Base-by-base conservation (phyloP, 1,140 invertebrate genomes). In the Lethrus apterus region DNA sequence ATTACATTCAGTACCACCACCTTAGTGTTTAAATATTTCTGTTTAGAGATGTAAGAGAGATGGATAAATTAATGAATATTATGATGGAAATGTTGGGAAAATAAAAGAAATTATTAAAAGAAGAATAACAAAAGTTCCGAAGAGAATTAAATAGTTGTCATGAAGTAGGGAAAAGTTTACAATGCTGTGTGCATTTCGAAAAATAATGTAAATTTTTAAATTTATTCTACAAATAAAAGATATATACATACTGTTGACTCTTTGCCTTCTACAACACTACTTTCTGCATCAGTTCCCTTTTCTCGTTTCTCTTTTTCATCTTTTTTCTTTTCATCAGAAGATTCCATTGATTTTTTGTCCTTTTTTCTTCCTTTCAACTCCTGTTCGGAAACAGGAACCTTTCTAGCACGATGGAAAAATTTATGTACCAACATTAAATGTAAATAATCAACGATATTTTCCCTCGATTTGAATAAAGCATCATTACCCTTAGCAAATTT, bases 371-470 rank as follows among this genome's bases (percentile, higher is more conserved):
- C 73, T 69, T 83, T 77, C 48, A 82, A 62, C 70, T 89, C 78
- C 64, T 86, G 75, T 69, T 90, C 74, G 52, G 76, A 77, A 36
- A 87, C 82, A 14, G 84, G 80, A 46, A 85, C 86, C 70, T 93
- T 94, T 62, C 87, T 86, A 38, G 92, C 93, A 54, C 93, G 80
- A 70, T 97, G 93, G 69, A 93, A 97, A 64, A 98, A 82, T 67
- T 94, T 95, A 69, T 94, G 92, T 56, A 81, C 76, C 51, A 98
- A 67, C 83, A 96, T 87, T 60, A 76, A 66, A 52, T 95, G 81
- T 38, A 94, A 70, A 65, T 83, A 95, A 41, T 86, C 77, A 4
- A 86, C 80, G 42, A 84, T 84, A 48, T 88, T 82, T 58, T 83
- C 77, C 32, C 93, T 74, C 8, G 80, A 84, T 23, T 82, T 80